Percentiles rank a stretch among this genome's conserved stretches.
Conservation (phyloP, 2,113 vertebrate species). For the Malurus cyaneus region DNA sequence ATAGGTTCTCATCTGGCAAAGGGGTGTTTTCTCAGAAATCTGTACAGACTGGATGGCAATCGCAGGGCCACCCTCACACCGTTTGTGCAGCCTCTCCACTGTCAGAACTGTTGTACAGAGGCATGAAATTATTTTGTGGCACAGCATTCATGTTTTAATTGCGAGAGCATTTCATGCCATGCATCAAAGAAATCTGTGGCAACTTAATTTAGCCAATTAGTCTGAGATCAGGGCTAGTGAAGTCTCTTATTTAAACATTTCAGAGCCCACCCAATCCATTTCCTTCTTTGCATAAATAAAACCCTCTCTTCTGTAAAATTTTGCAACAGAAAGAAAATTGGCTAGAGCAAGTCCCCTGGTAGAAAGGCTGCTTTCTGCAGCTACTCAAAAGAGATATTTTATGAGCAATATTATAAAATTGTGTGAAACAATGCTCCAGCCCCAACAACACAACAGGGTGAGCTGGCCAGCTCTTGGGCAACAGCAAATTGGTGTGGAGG, state of each 20-base stretch:
- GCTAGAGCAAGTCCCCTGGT: not conserved
- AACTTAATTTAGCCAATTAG: not conserved
- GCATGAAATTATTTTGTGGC: not conserved
- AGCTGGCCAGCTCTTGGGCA: not conserved
- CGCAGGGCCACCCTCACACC: not conserved
- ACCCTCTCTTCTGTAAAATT: not conserved
- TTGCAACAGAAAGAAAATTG: not conserved
- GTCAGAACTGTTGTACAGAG: not conserved
- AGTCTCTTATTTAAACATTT: not conserved
- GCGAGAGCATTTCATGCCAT: not conserved
- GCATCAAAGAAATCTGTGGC: not conserved
- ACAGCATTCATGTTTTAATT: not conserved
- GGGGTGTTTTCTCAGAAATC: not conserved
- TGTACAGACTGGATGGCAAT: not conserved
- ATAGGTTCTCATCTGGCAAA: not conserved
- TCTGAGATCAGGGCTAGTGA: not conserved
- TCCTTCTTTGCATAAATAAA: slow-evolving; percentile 4
- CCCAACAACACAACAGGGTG: accelerated
- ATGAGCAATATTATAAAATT: not conserved
- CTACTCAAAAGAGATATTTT: slow-evolving; percentile 2
- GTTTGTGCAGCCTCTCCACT: not conserved
- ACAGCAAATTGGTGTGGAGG: accelerated
- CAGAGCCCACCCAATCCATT: not conserved
- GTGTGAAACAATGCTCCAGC: not conserved
- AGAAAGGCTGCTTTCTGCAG: slow-evolving; percentile 5